A percentile compares a stretch with the other conserved stretches of the same genome.
Evolutionary conservation across 2,797 vertebrate genomes (phyloP).

Genomic region (Ataeniobius toweri): DNA sequence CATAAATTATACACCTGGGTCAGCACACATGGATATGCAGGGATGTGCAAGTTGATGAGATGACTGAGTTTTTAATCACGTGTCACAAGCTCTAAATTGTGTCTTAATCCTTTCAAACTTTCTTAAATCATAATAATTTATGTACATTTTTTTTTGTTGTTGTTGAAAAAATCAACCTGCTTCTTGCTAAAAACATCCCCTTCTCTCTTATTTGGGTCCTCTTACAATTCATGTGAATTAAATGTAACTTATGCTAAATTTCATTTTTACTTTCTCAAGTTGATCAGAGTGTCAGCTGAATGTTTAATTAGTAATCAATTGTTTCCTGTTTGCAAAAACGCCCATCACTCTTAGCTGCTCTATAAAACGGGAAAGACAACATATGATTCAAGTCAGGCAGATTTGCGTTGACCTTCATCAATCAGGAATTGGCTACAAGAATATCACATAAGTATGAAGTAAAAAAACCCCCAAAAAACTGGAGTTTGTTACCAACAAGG

Average conservation of each 20-base stretch:
- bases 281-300: too few species aligned
- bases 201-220: too few species aligned
- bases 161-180: too few species aligned
- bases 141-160: too few species aligned
- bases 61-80: background rate
- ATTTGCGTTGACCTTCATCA: background rate
- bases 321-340: background rate
- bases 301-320: too few species aligned
- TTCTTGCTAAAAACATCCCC: too few species aligned
- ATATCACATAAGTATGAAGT: background rate
- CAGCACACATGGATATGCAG: background rate
- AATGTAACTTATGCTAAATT: too few species aligned
- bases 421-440: background rate
- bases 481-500: too few species aligned
- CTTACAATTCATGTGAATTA: too few species aligned
- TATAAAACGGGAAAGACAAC: background rate
- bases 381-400: background rate
- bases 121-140: too few species aligned
- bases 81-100: background rate
- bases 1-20: background rate
- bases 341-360: background rate
- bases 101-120: too few species aligned
- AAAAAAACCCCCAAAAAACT: background rate
- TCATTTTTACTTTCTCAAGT: too few species aligned
- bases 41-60: background rate